Evolutionary conservation across 2,888 invertebrate species (phyloP), one percentile per base, ranked within the genome.

Genomic region (Drosophila gaucha): DNA sequence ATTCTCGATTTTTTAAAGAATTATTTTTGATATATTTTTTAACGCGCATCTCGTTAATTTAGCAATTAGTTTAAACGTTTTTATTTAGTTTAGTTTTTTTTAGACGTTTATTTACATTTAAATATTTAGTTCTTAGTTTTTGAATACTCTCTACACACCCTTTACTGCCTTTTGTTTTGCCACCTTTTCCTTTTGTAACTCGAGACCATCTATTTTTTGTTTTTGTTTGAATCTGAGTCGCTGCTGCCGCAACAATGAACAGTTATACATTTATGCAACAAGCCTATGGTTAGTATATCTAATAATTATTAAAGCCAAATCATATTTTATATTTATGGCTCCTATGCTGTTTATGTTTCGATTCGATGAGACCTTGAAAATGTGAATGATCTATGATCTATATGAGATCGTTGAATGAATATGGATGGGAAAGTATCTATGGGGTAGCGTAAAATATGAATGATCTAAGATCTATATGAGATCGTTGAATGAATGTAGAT

Each of bases 221-320:
- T 26, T 41, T 6, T 26, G 10, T 16, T 41, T 51, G 39, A 44
- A 51, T 69, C 73, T 77, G 68, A 70, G 63, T 86, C 67, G 68
- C 88, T 86, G 91, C 90, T 91, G 91, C 90, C 91, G 91, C 90
- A 89, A 90, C 80, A 71, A 91, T 91, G 91, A 91, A 86, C 80
- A 89, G 88, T 60, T 91, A 90, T 78, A 88, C 89, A 88, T 89
- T 76, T 73, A 76, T 89, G 88, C 85, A 86, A 62, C 89, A 89
- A 78, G 85, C 89, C 71, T 91, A 90, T 83, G 91, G 91, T 91
- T 91, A 91, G 91, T 91, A 91, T 84, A 59, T 14, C 31, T 18
- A 30, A 18, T 18, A 18, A 30, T 28, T 20, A 30, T 28, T 43
- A 14, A 20, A 35, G 3, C 9, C 18, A 9, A 49, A 54, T 33